phyloP scores from a whole-genome alignment of 1,140 invertebrate genomes.

The Procambarus virginalis region DNA sequence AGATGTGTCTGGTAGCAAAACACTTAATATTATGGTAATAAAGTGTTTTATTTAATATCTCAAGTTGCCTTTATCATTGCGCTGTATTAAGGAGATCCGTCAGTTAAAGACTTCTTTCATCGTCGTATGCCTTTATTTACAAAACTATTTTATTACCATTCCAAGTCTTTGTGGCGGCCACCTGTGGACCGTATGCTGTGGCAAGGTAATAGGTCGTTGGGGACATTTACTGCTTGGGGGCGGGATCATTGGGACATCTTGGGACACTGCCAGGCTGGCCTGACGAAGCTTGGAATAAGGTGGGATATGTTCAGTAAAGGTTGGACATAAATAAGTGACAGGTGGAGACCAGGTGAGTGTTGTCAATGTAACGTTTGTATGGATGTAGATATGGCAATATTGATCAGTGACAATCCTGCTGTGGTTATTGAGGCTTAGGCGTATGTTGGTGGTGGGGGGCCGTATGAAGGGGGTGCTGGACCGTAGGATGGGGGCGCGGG shows the following conservation, averaged over 20 bases:
- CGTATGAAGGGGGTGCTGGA: conserved; percentile 22
- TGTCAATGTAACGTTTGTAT: too few species aligned
- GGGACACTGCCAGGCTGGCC: background rate
- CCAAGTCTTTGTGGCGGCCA: background rate
- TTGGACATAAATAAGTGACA: background rate
- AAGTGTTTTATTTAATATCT: too few species aligned
- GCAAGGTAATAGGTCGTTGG: background rate
- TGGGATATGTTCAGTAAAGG: background rate
- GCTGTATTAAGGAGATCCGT: too few species aligned
- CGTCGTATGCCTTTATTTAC: conserved; percentile 14
- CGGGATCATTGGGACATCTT: background rate
- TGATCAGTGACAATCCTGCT: too few species aligned
- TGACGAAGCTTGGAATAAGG: background rate
- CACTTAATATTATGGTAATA: too few species aligned
- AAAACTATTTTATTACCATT: conserved; percentile 9
- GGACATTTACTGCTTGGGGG: background rate
- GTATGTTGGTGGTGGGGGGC: background rate
- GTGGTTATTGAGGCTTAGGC: background rate
- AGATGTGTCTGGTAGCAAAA: too few species aligned
- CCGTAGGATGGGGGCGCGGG: conserved; percentile 30
- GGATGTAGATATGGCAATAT: too few species aligned
- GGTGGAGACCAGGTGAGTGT: background rate
- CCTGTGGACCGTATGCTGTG: background rate
- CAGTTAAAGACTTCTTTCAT: too few species aligned
- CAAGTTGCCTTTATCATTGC: too few species aligned